Evolutionary conservation across 2,888 invertebrate genomes (phyloP).

Genomic region (Diaprepes abbreviatus): DNA sequence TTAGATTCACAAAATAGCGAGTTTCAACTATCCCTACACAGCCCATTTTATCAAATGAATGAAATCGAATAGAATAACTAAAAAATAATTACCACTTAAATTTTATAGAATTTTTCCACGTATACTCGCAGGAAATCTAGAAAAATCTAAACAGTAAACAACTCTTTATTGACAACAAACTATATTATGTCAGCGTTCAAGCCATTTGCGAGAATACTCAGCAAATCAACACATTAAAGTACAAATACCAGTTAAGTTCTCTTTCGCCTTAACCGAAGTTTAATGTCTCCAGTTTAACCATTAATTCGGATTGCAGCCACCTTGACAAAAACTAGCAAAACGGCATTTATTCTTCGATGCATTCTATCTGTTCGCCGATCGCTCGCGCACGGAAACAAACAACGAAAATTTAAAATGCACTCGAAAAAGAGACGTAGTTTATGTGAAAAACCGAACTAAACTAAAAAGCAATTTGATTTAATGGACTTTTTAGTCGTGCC

Average conservation of each 20-base stretch:
- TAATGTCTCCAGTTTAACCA: slow-evolving; percentile 38
- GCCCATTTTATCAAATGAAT: too few species aligned
- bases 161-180: background rate
- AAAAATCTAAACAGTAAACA: too few species aligned
- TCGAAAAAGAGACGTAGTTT: background rate
- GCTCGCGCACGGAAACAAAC: slow-evolving; percentile 18
- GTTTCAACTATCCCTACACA: too few species aligned
- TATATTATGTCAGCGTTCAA: background rate
- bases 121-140: too few species aligned
- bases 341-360: slow-evolving; percentile 43
- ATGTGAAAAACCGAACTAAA: too few species aligned
- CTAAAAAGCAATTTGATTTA: too few species aligned
- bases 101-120: too few species aligned
- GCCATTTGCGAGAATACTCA: background rate
- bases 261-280: slow-evolving; percentile 31
- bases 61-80: too few species aligned
- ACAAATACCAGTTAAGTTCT: slow-evolving; percentile 32
- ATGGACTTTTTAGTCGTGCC: slow-evolving; percentile 27
- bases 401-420: slow-evolving; percentile 36
- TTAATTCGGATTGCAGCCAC: slow-evolving; percentile 41
- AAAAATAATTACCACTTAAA: too few species aligned
- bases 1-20: too few species aligned
- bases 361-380: slow-evolving; percentile 21
- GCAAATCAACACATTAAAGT: slow-evolving; percentile 45
- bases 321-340: slow-evolving; percentile 44